A percentile compares a stretch with the other conserved stretches of the same genome.
Evolutionary conservation across 2,113 vertebrate species (phyloP).

Genomic region (Nothobranchius kuhntae): DNA sequence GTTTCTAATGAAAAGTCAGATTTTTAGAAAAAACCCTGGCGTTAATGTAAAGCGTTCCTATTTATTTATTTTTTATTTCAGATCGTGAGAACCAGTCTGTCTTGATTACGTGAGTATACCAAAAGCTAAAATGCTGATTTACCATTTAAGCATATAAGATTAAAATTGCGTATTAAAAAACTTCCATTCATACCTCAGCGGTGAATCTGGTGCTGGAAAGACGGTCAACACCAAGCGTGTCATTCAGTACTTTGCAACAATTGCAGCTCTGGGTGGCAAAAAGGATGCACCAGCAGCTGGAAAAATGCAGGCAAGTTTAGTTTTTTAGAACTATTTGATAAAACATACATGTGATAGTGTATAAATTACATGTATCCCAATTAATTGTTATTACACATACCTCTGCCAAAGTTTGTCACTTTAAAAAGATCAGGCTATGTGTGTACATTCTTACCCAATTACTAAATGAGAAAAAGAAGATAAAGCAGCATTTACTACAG

Average conservation of each 20-base stretch:
- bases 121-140: not conserved
- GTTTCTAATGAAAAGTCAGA: no score
- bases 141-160: no score
- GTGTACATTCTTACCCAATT: no score
- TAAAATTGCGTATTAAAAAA: no score
- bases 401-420: no score
- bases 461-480: no score
- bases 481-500: no score
- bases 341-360: no score
- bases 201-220: constrained; percentile 95
- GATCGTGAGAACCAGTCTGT: constrained; percentile 80
- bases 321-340: not conserved
- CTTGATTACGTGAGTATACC: constrained; percentile 82
- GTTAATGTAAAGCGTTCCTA: not conserved
- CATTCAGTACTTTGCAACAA: constrained; percentile 94
- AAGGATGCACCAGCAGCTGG: constrained; percentile 35
- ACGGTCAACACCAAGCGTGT: constrained; percentile 93
- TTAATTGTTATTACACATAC: no score
- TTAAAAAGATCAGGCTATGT: no score
- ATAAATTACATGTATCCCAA: no score
- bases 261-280: constrained; percentile 81
- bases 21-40: no score
- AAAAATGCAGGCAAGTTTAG: constrained; percentile 82
- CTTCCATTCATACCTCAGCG: constrained; percentile 73
- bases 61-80: constrained; percentile 40